A percentile compares a stretch with the other conserved stretches of the same genome.
phyloP scores from a whole-genome alignment of 2,113 vertebrate species.

The Protobothrops flavoviridis region DNA sequence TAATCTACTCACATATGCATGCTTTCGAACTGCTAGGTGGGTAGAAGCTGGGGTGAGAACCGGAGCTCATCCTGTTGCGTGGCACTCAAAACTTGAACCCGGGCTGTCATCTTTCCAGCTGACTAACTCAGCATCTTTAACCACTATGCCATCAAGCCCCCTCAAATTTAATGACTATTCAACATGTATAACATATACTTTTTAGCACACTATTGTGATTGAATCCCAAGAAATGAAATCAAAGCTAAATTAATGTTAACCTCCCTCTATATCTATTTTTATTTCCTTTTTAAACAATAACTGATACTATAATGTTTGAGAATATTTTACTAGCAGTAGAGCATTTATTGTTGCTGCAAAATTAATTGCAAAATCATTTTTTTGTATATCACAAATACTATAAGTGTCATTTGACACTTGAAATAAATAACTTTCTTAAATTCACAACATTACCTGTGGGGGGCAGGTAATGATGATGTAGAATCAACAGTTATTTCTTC shows the following conservation, averaged over 20 bases:
- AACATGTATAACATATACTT: constrained; percentile 48
- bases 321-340: not conserved
- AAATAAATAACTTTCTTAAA: not conserved
- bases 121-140: not conserved
- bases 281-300: constrained; percentile 31
- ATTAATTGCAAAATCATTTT: not conserved
- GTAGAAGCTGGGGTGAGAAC: not conserved
- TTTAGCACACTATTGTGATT: constrained; percentile 39
- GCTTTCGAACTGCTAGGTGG: not conserved
- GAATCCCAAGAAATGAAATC: constrained; percentile 30
- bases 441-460: not conserved
- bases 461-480: not conserved
- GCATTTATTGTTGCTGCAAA: not conserved
- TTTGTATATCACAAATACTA: constrained; percentile 16
- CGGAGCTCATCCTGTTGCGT: not conserved
- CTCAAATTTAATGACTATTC: constrained; percentile 37
- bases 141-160: not conserved
- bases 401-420: not conserved
- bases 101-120: not conserved
- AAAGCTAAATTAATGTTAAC: constrained; percentile 32
- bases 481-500: not conserved
- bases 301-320: not conserved
- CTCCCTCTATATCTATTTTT: not conserved
- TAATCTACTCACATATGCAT: not conserved
- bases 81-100: not conserved